Evolutionary conservation across 2,888 invertebrate species (phyloP), one percentile per base, ranked within the genome.

Genomic region (Eugnorisma glareosa): DNA sequence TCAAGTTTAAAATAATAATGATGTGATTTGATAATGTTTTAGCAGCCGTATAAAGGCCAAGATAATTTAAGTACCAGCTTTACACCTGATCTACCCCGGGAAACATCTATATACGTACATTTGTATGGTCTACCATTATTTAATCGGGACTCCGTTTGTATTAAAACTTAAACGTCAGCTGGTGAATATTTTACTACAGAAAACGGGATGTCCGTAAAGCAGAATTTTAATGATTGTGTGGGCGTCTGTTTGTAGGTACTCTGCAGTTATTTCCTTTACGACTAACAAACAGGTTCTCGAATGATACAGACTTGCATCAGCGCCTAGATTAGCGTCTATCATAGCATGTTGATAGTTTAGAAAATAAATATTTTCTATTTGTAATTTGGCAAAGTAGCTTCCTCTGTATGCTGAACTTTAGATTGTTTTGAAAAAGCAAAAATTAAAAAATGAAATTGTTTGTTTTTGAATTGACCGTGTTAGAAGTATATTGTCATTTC

Each of bases 201-300:
- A 75, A 68, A 69, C 67, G 59, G 86, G 73, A 86, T 75, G 45
- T 77, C 71, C 54, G 74, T 73, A 66, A 71, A 77, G 15, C 77
- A 77, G 71, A 75, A 70, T 79, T 86, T 79, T 73, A 79, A 75
- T 77, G 77, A 73, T 43, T 48, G 66, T 67, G 72, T 79, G 69
- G 82, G 70, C n/a, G 70, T 76, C 43, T 81, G 67, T 67, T 45
- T 66, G 24, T 79, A 6, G 31, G 18, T 59, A 57, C 0, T n/a
- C 48, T 24, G 21, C 24, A 21, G 43, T 48, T 51, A 72, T 81
- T 72, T 57, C 28, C 51, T 73, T 13, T 63, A 43, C 35, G 13
- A 75, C 67, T 69, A 69, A 72, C 13, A 54, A 61, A 72, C 81
- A 64, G 61, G 28, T 75, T 57, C 37, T 69, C n/a, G 28, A 51